A percentile compares a stretch with the other conserved stretches of the same genome.
These are phyloP conservation scores for Xanthostigma xanthostigma DNA, from an alignment of 2,888 invertebrate genomes.

Conservation along the genomic window DNA sequence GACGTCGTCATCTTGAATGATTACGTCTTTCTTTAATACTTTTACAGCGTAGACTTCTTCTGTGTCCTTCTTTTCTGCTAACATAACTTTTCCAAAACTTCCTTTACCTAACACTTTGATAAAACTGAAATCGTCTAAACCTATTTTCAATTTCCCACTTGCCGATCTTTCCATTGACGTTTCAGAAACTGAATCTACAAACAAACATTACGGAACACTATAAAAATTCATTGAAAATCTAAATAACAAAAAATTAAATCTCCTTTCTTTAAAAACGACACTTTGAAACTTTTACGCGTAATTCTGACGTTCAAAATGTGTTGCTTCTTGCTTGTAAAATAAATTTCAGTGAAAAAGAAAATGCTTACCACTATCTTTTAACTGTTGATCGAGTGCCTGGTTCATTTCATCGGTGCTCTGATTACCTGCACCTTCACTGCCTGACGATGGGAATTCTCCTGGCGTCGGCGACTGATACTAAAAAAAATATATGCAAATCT, in stretches of 20 bases:
- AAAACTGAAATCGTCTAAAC: slow-evolving; percentile 83
- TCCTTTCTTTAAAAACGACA: no score
- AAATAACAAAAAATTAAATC: slow-evolving; percentile 12
- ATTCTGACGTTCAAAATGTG: slow-evolving; percentile 11
- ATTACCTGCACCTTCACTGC: slow-evolving; percentile 7
- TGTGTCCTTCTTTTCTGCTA: slow-evolving; percentile 84
- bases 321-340: slow-evolving; percentile 5
- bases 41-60: slow-evolving; percentile 85
- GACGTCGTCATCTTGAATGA: slow-evolving; percentile 97
- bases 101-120: slow-evolving; percentile 98
- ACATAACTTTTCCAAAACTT: slow-evolving; percentile 97
- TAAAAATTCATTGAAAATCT: background rate
- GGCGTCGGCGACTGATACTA: no score
- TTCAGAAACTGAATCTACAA: background rate
- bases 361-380: background rate
- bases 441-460: background rate
- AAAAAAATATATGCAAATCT: no score
- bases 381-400: background rate
- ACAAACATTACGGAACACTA: background rate
- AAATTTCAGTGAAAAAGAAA: background rate
- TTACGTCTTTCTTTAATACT: slow-evolving; percentile 93
- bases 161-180: slow-evolving; percentile 1
- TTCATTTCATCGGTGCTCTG: slow-evolving; percentile 11
- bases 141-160: slow-evolving; percentile 37
- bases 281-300: slow-evolving; percentile 9